A percentile compares a stretch with the other conserved stretches of the same genome.
These are phyloP conservation scores for Hipparchia sbordonii DNA, from an alignment of 2,888 invertebrate genomes.

Conservation along the genomic window DNA sequence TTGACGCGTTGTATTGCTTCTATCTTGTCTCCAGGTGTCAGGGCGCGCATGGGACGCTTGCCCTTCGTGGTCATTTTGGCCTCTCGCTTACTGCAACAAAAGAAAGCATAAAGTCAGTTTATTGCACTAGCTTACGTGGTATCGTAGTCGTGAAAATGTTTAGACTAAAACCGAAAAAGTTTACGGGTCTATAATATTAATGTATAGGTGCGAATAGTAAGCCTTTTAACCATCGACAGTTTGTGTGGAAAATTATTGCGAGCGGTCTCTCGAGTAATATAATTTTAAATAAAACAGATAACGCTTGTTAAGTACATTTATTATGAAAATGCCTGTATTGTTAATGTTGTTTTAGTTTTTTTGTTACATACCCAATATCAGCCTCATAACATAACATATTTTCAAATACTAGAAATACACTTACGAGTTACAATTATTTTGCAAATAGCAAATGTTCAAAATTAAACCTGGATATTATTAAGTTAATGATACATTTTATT, in stretches of 20 bases:
- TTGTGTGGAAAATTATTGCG: conserved; percentile 35
- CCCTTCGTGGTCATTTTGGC: conserved; percentile 86
- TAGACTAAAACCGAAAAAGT: background rate
- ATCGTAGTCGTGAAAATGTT: background rate
- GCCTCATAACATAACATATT: background rate
- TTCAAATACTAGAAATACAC: background rate
- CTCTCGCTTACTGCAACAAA: conserved; percentile 68
- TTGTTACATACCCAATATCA: background rate
- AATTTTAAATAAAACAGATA: conserved; percentile 25
- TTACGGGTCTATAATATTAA: conserved; percentile 6
- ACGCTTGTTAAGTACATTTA: conserved; percentile 10
- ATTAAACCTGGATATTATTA: background rate
- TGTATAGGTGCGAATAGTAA: conserved; percentile 27
- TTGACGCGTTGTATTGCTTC: conserved; percentile 92
- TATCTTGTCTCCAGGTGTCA: conserved; percentile 90
- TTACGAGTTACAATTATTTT: background rate
- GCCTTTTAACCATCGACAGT: conserved; percentile 28
- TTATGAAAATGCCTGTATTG: conserved; percentile 3
- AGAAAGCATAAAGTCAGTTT: conserved; percentile 20
- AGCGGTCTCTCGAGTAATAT: conserved; percentile 22
- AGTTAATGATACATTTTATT: background rate
- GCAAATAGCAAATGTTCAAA: background rate
- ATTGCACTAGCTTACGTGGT: background rate
- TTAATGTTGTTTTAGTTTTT: conserved; percentile 6
- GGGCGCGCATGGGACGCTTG: conserved; percentile 90